Base-by-base conservation (phyloP, 2,797 vertebrate species). In the Emys orbicularis region DNA sequence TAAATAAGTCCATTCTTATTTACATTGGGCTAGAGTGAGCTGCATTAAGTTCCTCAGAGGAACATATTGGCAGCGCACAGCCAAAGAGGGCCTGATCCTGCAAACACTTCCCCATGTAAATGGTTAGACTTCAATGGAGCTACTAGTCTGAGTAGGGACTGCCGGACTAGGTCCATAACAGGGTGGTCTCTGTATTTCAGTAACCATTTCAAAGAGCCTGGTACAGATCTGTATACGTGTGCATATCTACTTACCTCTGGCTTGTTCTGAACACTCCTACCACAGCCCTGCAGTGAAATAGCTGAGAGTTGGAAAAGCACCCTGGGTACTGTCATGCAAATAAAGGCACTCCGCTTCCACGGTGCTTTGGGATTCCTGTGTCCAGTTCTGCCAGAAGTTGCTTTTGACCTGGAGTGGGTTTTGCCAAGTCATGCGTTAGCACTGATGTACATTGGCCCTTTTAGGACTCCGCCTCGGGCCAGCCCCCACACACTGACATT, bases 291-390 rank as follows among this genome's bases (percentile, higher is more conserved):
- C 34, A n/a, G 6, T 34, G 61, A 68, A n/a, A 68, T n/a, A 68
- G 16, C 34, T 79, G 82, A 84, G n/a, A 9, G 89, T 3, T 44
- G 41, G 52, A 72, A 79, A 49, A 86, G 54, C 25, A 2, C 56
- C 82, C 82, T 37, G 74, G 9, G 12, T 81, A 37, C 37, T 37
- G n/a, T 37, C n/a, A 37, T 21, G 18, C 65, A 68, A 37, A 47
- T 21, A 5, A 18, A 31, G 18, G 6, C 87, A 68, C 27, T 0
- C 0, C 76, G 18, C 61, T 52, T n/a, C 0, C 0, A 0, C 1
- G 4, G 6, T 4, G 47, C 44, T 77, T 77, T 7, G 27, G 27
- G 27, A 27, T 77, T 77, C 44, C 44, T 77, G 27, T 16, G 15
- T 49, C 27, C 44, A 77, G 13, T 77, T 77, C 41, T 29, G 12